phyloP scores from a whole-genome alignment of 2,797 vertebrate genomes.

The Falco novaeseelandiae region DNA sequence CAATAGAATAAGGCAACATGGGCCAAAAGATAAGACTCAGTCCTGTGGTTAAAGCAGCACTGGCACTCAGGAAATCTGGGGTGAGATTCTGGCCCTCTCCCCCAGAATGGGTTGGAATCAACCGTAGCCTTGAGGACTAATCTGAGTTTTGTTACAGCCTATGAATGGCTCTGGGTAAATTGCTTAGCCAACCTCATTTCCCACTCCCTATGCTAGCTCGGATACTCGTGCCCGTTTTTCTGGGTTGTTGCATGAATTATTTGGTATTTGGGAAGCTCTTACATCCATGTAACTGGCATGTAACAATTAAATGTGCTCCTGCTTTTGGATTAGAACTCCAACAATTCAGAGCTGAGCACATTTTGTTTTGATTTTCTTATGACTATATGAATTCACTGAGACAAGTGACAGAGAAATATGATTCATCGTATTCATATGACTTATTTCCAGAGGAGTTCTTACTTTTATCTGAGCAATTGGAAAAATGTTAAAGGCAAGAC shows the following conservation, averaged over 20 bases:
- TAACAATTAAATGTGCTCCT: background rate
- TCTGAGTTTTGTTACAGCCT: background rate
- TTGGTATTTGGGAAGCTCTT: background rate
- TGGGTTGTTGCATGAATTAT: background rate
- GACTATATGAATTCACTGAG: background rate
- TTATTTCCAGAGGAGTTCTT: background rate
- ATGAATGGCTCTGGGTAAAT: background rate
- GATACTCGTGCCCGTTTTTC: background rate
- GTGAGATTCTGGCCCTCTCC: background rate
- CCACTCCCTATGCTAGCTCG: background rate
- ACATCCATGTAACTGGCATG: background rate
- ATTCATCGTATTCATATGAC: background rate
- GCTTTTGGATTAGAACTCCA: background rate
- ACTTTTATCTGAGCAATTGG: slow-evolving; percentile 11
- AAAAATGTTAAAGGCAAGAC: background rate
- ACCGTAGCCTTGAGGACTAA: background rate
- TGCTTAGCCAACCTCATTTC: background rate
- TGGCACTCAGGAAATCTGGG: background rate
- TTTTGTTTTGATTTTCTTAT: background rate
- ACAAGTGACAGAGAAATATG: background rate
- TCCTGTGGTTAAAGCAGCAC: background rate
- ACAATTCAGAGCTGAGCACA: background rate
- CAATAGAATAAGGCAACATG: background rate
- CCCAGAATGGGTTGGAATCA: background rate
- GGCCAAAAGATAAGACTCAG: background rate